These are phyloP conservation scores for Macquaria ambigua DNA, from an alignment of 2,113 vertebrate genomes.

Conservation along the genomic window DNA sequence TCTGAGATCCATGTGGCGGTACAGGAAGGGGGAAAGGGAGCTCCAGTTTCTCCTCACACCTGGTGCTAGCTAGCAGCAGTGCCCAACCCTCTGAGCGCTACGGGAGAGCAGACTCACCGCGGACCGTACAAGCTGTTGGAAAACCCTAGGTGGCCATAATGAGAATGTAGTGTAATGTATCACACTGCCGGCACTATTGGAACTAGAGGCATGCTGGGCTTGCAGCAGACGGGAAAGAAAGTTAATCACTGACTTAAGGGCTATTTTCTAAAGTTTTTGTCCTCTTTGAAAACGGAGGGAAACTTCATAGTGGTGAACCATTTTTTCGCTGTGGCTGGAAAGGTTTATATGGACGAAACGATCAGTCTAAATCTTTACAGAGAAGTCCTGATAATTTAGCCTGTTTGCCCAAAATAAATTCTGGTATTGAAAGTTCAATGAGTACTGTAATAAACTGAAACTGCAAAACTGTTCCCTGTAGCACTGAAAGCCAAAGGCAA, in stretches of 20 bases:
- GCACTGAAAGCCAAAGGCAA: neutral
- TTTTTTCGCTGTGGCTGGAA: neutral
- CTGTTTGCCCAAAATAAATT: neutral
- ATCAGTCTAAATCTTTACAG: neutral
- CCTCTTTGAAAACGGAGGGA: slow-evolving; percentile 40
- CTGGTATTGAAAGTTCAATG: neutral
- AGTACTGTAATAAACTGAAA: neutral
- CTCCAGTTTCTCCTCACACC: slow-evolving; percentile 63
- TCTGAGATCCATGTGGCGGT: slow-evolving; percentile 23
- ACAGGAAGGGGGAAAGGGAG: slow-evolving; percentile 81
- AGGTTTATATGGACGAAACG: neutral
- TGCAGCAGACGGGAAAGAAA: slow-evolving; percentile 58
- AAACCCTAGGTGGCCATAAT: slow-evolving; percentile 70
- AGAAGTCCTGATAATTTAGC: neutral
- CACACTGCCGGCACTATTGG: slow-evolving; percentile 64
- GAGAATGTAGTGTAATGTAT: slow-evolving; percentile 69
- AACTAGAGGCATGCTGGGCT: slow-evolving; percentile 62
- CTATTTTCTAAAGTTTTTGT: slow-evolving; percentile 61
- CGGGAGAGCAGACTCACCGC: slow-evolving; percentile 61
- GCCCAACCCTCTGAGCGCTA: slow-evolving; percentile 60
- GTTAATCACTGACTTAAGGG: slow-evolving; percentile 73
- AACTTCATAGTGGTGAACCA: slow-evolving; percentile 7
- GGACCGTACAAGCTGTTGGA: slow-evolving; percentile 75
- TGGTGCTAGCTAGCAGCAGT: slow-evolving; percentile 67
- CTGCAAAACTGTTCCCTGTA: neutral